Conservation (phyloP, 2,113 vertebrate species). For the Indri indri region DNA sequence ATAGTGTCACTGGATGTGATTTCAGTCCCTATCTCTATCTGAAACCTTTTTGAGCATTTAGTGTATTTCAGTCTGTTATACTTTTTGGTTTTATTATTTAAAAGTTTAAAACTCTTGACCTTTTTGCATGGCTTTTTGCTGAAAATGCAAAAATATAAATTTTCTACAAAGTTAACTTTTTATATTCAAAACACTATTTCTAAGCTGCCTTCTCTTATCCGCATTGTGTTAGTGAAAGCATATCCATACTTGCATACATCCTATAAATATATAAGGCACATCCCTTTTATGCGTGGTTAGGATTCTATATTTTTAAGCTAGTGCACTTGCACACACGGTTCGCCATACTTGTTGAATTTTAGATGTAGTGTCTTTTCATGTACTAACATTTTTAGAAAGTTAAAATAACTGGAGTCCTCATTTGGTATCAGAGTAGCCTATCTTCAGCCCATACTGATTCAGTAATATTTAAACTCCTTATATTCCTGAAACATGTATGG, state of each 20-base stretch:
- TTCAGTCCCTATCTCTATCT: slow-evolving; percentile 71
- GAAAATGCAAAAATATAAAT: slow-evolving; percentile 82
- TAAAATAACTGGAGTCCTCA: slow-evolving; percentile 80
- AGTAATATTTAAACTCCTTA: slow-evolving; percentile 78
- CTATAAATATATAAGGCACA: slow-evolving; percentile 80
- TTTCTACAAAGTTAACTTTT: slow-evolving; percentile 82
- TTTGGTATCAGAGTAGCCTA: slow-evolving; percentile 79
- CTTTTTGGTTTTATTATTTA: slow-evolving; percentile 74
- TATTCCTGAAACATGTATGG: slow-evolving; percentile 75
- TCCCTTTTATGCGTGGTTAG: slow-evolving; percentile 83
- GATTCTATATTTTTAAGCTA: slow-evolving; percentile 85
- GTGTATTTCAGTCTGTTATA: slow-evolving; percentile 66
- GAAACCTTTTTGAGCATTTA: slow-evolving; percentile 70
- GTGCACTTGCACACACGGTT: slow-evolving; percentile 81
- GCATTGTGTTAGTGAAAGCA: slow-evolving; percentile 84
- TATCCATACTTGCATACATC: slow-evolving; percentile 77
- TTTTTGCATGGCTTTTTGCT: slow-evolving; percentile 86
- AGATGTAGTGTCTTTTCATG: slow-evolving; percentile 77
- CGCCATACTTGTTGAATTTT: slow-evolving; percentile 84
- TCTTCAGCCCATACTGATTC: slow-evolving; percentile 80
- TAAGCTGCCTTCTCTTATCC: slow-evolving; percentile 86
- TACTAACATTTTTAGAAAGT: slow-evolving; percentile 78
- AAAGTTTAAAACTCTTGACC: slow-evolving; percentile 76
- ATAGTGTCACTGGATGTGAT: slow-evolving; percentile 70
- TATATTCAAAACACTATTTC: slow-evolving; percentile 83